Evolutionary conservation across 2,888 invertebrate species (phyloP).

Genomic region (Pammene aurita): DNA sequence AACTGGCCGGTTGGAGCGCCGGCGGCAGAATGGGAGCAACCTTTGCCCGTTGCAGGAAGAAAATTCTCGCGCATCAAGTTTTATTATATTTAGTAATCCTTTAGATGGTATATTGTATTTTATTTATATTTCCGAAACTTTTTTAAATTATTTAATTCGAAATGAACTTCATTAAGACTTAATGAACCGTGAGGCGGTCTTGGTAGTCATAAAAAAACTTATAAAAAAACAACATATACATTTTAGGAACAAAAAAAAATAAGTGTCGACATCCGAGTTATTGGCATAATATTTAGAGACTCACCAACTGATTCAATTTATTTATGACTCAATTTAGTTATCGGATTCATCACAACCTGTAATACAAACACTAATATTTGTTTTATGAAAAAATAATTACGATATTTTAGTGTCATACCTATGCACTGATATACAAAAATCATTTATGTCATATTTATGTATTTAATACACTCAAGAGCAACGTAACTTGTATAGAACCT

Average conservation of each 20-base stretch:
- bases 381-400: neutral
- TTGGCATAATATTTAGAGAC: neutral
- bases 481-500: too few relatives aligned
- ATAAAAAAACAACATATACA: neutral
- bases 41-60: conserved; percentile 12
- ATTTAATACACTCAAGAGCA: too few relatives aligned
- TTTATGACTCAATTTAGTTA: neutral
- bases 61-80: conserved; percentile 22
- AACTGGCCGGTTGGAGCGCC: conserved; percentile 32
- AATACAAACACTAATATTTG: neutral
- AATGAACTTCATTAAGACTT: too few relatives aligned
- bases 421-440: too few relatives aligned
- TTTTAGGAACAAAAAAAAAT: neutral
- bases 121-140: neutral
- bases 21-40: conserved; percentile 26
- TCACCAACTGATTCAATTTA: neutral
- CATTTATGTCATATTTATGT: too few relatives aligned
- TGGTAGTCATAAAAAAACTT: too few relatives aligned
- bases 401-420: too few relatives aligned
- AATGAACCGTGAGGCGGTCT: too few relatives aligned
- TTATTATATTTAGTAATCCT: neutral
- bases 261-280: neutral
- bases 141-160: neutral
- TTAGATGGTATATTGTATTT: neutral
- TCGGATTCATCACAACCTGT: neutral